Evolutionary conservation across 2,113 vertebrate species (phyloP).

Genomic region (Protobothrops flavoviridis): DNA sequence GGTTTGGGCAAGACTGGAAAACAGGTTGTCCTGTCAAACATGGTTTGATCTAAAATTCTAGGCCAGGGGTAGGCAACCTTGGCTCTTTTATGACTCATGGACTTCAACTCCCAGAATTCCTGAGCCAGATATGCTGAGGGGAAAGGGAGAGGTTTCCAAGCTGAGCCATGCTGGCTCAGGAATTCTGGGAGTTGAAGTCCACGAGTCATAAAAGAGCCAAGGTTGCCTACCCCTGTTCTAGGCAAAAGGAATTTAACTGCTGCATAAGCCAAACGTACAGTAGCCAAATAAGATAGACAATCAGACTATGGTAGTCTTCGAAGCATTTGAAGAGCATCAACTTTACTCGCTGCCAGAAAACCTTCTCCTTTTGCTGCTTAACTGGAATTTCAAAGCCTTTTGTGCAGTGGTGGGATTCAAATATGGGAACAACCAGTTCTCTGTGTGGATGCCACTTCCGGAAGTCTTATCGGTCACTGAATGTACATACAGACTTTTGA

Average conservation of each 20-base stretch:
- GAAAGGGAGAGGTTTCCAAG: too few relatives aligned
- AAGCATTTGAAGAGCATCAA: not conserved
- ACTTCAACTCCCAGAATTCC: too few relatives aligned
- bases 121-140: too few relatives aligned
- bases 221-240: not conserved
- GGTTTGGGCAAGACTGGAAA: not conserved
- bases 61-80: too few relatives aligned
- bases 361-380: not conserved
- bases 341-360: not conserved
- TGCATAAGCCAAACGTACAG: not conserved
- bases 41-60: not conserved
- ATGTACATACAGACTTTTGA: not conserved
- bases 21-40: not conserved
- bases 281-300: not conserved
- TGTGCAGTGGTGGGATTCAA: not conserved
- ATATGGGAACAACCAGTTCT: too few relatives aligned
- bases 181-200: too few relatives aligned
- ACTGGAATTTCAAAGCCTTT: not conserved
- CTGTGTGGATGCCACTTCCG: too few relatives aligned
- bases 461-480: not conserved
- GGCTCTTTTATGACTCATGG: too few relatives aligned
- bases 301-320: not conserved
- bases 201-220: too few relatives aligned
- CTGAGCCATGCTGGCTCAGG: too few relatives aligned
- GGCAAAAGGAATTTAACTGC: not conserved